These are phyloP conservation scores for Aplochiton taeniatus DNA, from an alignment of 2,797 vertebrate species.

Conservation along the genomic window DNA sequence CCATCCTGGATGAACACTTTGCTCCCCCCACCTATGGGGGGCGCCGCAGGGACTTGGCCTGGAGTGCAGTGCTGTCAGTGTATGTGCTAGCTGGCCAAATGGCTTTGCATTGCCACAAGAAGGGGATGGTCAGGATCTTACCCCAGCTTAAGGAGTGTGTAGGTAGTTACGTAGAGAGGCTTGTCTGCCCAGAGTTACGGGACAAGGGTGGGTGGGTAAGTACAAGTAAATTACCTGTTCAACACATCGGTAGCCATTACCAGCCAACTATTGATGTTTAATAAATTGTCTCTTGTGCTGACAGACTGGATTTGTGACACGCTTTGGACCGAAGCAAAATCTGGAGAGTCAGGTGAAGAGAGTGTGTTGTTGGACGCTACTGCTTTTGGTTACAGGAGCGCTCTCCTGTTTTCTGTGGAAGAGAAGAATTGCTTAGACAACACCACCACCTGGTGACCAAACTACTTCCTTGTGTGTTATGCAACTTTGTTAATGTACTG, in stretches of 20 bases:
- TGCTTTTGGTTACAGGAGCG: constrained; percentile 56
- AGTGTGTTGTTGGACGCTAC: constrained; percentile 68
- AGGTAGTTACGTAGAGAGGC: constrained; percentile 74
- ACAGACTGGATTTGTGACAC: constrained; percentile 70
- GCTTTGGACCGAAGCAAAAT: constrained; percentile 68
- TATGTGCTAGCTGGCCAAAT: constrained; percentile 80
- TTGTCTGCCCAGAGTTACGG: constrained; percentile 75
- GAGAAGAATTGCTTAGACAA: constrained; percentile 47
- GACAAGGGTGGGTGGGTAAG: constrained; percentile 78
- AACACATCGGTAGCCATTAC: not conserved
- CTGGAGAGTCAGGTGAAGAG: constrained; percentile 66
- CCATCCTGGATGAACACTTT: constrained; percentile 78
- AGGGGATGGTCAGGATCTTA: constrained; percentile 63
- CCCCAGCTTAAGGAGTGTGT: constrained; percentile 72
- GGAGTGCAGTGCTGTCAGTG: constrained; percentile 76
- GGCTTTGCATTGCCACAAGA: constrained; percentile 75
- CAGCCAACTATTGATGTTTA: too few species aligned
- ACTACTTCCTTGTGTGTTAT: not conserved
- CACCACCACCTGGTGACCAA: constrained; percentile 47
- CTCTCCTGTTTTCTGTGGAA: constrained; percentile 64
- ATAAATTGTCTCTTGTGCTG: not conserved
- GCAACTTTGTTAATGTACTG: not conserved
- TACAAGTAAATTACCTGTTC: not conserved
- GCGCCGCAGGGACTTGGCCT: constrained; percentile 66
- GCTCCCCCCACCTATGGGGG: constrained; percentile 41